These are phyloP conservation scores for Brachionus rotundiformis DNA, from an alignment of 1,140 invertebrate genomes.

Conservation along the genomic window DNA sequence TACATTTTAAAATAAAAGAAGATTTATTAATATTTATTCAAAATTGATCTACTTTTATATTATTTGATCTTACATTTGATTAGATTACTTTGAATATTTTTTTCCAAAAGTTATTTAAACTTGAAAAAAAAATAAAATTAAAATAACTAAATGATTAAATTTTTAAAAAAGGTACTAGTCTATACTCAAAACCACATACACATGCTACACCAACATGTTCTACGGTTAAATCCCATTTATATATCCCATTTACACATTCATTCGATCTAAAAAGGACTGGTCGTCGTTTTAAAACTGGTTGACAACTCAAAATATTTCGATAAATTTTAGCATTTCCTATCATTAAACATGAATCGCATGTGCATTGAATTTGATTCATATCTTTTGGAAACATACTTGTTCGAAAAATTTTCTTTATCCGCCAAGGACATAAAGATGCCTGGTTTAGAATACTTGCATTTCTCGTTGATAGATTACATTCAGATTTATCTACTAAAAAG, in stretches of 20 bases:
- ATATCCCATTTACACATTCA: not conserved
- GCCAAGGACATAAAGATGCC: slow-evolving; percentile 14
- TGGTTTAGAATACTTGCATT: slow-evolving; percentile 6
- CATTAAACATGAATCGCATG: not conserved
- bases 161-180: slow-evolving; percentile 28
- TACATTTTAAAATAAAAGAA: too few relatives aligned
- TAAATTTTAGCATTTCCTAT: not conserved
- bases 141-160: not conserved
- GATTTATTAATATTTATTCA: not conserved
- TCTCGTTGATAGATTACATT: not conserved
- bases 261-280: not conserved
- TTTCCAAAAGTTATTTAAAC: not conserved
- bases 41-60: not conserved
- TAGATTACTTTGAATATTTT: not conserved
- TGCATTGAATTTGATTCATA: slow-evolving; percentile 22
- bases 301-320: not conserved
- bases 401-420: not conserved
- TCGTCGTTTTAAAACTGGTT: not conserved
- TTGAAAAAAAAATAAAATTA: not conserved
- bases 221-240: slow-evolving; percentile 8
- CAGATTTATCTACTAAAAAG: not conserved
- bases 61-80: not conserved
- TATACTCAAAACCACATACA: slow-evolving; percentile 8
- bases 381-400: not conserved
- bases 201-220: slow-evolving; percentile 25